Evolutionary conservation across 2,113 vertebrate genomes (phyloP), one percentile per base, ranked within the genome.

Genomic region (Ciconia maguari): DNA sequence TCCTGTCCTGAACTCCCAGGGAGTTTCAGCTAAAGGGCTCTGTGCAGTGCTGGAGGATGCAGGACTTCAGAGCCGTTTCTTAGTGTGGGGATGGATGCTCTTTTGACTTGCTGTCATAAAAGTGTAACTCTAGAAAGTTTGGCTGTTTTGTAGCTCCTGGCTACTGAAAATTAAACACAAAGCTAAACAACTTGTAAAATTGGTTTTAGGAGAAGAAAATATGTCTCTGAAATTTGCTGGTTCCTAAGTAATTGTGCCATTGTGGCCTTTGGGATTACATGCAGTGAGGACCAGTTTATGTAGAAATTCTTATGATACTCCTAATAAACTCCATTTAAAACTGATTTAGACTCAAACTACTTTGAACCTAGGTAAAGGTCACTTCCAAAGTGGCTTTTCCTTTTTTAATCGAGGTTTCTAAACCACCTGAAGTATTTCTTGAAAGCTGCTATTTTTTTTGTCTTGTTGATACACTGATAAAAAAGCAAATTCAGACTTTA

Each of bases 61-160:
- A 16, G 41, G 44, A 20, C 36, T 42, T 36, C 36, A 68, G 27
- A 46, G 29, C 6, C 5, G 5, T 26, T 24, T 42, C 64, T 61
- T 62, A 6, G 42, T 3, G 13, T 22, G 42, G 21, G 27, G 21
- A 16, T 68, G 36, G n/a, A 14, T 0, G 0, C 13, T 51, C 8
- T 27, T 41, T 49, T 68, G 15, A 29, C 44, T 29, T 42, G 38
- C 0, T 3, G 49, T 30, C 30, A 8, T 36, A 15, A 12, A 42
- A 42, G 22, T 7, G 13, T 58, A 14, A 13, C 26, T 78, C 8
- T 17, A 3, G 36, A 34, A 89, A 77, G 36, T 34, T 10, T 18
- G 25, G 32, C 48, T 29, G 13, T 57, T 86, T 68, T 68, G 13
- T 62, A 34, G 13, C 9, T 92, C 17, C n/a, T 61, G 11, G 52